A percentile compares a stretch with the other conserved stretches of the same genome.
Evolutionary conservation across 2,888 invertebrate species (phyloP).

Genomic region (Ormyrus nitidulus): DNA sequence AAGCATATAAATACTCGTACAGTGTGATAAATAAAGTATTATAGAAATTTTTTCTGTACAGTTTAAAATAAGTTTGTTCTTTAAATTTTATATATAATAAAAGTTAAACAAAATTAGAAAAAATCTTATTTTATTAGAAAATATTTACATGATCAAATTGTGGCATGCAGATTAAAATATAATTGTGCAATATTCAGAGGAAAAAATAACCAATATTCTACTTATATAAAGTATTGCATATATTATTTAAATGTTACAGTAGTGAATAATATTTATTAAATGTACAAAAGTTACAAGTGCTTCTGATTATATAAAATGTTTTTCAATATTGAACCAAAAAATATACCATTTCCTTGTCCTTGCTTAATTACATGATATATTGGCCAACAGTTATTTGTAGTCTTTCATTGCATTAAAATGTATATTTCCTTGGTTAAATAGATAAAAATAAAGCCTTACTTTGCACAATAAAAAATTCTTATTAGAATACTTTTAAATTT

Average conservation of each 20-base stretch:
- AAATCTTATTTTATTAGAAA: conserved; percentile 49
- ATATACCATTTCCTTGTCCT: conserved; percentile 53
- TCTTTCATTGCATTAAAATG: conserved; percentile 54
- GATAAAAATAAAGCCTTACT: conserved; percentile 47
- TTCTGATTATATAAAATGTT: conserved; percentile 53
- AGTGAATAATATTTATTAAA: conserved; percentile 53
- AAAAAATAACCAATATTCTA: conserved; percentile 45
- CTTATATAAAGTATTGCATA: conserved; percentile 51
- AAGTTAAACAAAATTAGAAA: conserved; percentile 52
- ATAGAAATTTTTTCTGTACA: conserved; percentile 41
- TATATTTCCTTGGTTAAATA: conserved; percentile 42
- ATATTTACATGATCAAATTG: conserved; percentile 30
- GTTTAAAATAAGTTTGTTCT: conserved; percentile 36
- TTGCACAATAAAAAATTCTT: conserved; percentile 46
- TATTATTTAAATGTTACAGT: conserved; percentile 54
- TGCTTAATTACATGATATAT: conserved; percentile 56
- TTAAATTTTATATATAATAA: conserved; percentile 52
- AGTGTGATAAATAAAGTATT: conserved; percentile 21
- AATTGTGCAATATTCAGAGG: conserved; percentile 38
- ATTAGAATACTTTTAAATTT: conserved; percentile 52
- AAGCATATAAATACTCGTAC: conserved; percentile 11
- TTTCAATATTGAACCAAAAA: conserved; percentile 57
- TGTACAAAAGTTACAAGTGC: conserved; percentile 56
- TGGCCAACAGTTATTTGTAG: conserved; percentile 54
- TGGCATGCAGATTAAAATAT: conserved; percentile 41